Percentiles rank a stretch among this genome's conserved stretches.
Conservation (phyloP, 1,140 invertebrate genomes). For the Sitophilus oryzae region DNA sequence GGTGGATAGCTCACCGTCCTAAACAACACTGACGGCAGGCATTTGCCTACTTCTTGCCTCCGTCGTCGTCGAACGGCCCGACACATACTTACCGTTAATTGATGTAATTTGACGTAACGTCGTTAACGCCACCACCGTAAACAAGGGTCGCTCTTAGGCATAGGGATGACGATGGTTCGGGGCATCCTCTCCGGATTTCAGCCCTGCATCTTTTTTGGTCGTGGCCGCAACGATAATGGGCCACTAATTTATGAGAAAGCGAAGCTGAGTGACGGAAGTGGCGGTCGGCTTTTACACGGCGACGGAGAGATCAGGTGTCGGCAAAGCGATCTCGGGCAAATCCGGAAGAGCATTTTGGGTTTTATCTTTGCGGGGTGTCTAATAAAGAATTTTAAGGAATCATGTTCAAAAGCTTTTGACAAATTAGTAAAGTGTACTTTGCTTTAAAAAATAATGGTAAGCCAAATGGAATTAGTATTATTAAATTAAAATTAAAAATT, state of each 20-base stretch:
- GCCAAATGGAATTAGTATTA: too few relatives aligned
- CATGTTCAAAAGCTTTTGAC: too few relatives aligned
- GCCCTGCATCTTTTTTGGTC: constrained; percentile 16
- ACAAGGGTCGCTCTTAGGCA: constrained; percentile 23
- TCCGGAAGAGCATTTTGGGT: not conserved
- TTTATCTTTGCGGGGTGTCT: too few relatives aligned
- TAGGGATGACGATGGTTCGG: constrained; percentile 16
- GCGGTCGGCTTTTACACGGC: constrained; percentile 18
- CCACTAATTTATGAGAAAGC: constrained; percentile 19
- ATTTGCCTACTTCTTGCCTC: constrained; percentile 33
- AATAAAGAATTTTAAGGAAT: too few relatives aligned
- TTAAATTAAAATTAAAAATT: too few relatives aligned
- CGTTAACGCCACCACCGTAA: constrained; percentile 29
- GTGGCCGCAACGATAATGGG: too few relatives aligned
- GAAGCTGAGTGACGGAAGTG: constrained; percentile 25
- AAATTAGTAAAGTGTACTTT: too few relatives aligned
- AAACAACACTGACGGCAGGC: constrained; percentile 30
- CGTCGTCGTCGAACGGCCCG: too few relatives aligned
- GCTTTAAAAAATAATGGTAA: too few relatives aligned
- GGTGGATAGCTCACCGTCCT: constrained; percentile 17
- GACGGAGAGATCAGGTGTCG: constrained; percentile 13
- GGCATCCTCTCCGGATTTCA: too few relatives aligned
- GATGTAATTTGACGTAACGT: constrained; percentile 27
- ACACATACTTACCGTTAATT: constrained; percentile 34
- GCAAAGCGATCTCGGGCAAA: constrained; percentile 1